Evolutionary conservation across 2,888 invertebrate species (phyloP).

Genomic region (Heliconius sara): DNA sequence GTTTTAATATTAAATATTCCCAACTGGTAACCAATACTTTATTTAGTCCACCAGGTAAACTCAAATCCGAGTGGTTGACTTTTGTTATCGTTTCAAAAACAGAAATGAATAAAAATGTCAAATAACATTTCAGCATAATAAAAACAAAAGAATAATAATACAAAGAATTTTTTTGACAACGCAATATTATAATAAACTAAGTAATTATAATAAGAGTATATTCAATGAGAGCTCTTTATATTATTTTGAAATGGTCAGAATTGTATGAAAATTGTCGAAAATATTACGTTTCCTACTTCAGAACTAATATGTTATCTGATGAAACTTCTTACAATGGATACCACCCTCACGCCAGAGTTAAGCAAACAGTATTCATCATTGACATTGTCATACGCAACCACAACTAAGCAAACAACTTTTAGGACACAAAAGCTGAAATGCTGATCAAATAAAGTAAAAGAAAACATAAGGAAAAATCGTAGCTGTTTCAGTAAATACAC

Average conservation of each 20-base stretch:
- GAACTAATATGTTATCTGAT: background rate
- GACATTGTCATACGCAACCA: constrained; percentile 1
- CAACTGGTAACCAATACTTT: background rate
- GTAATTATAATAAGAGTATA: constrained; percentile 16
- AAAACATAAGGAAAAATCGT: constrained; percentile 4
- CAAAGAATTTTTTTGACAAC: constrained; percentile 19
- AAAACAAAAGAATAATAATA: constrained; percentile 22
- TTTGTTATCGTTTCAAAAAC: constrained; percentile 16
- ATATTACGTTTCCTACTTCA: constrained; percentile 3
- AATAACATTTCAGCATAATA: constrained; percentile 4
- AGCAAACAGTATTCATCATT: constrained; percentile 8
- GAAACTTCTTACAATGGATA: background rate
- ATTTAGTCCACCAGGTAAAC: constrained; percentile 10
- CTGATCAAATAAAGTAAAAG: constrained; percentile 15
- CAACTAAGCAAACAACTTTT: constrained; percentile 9
- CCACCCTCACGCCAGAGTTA: background rate
- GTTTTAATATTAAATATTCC: background rate
- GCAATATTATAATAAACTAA: constrained; percentile 10
- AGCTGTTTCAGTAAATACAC: background rate
- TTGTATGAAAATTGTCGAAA: constrained; percentile 2
- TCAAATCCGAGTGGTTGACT: constrained; percentile 15
- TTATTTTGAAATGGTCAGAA: constrained; percentile 16
- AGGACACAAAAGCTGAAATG: background rate
- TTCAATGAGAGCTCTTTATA: constrained; percentile 16
- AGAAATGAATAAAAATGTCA: constrained; percentile 13